These are phyloP conservation scores for Poliocrania exsul DNA, from an alignment of 2,797 vertebrate species.

Conservation along the genomic window DNA sequence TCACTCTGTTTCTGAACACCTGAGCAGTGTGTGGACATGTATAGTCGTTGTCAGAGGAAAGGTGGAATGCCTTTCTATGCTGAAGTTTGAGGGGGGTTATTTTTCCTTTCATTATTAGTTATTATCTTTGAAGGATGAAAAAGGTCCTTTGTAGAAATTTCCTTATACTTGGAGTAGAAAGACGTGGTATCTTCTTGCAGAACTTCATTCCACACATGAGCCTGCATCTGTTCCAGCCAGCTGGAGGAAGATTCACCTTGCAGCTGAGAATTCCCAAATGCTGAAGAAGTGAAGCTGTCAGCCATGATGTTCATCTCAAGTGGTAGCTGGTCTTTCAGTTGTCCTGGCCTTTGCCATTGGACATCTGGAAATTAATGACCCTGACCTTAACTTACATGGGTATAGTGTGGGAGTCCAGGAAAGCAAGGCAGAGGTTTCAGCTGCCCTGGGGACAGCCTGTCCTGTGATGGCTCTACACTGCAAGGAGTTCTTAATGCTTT, in stretches of 20 bases:
- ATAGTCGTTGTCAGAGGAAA: background rate
- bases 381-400: background rate
- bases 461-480: background rate
- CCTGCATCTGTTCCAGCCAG: background rate
- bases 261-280: background rate
- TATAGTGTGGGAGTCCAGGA: background rate
- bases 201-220: background rate
- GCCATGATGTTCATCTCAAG: background rate
- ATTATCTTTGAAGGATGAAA: background rate
- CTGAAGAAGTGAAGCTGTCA: background rate
- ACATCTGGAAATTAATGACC: background rate
- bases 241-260: background rate
- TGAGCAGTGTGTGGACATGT: background rate
- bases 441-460: background rate
- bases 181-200: background rate
- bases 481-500: background rate
- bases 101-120: constrained; percentile 1
- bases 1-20: background rate
- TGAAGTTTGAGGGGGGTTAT: background rate
- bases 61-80: background rate
- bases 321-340: background rate
- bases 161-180: background rate
- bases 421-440: background rate
- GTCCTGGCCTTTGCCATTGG: background rate
- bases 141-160: background rate